A percentile compares a stretch with the other conserved stretches of the same genome.
phyloP scores from a whole-genome alignment of 2,888 invertebrate genomes.

The Nomada hirtipes region DNA sequence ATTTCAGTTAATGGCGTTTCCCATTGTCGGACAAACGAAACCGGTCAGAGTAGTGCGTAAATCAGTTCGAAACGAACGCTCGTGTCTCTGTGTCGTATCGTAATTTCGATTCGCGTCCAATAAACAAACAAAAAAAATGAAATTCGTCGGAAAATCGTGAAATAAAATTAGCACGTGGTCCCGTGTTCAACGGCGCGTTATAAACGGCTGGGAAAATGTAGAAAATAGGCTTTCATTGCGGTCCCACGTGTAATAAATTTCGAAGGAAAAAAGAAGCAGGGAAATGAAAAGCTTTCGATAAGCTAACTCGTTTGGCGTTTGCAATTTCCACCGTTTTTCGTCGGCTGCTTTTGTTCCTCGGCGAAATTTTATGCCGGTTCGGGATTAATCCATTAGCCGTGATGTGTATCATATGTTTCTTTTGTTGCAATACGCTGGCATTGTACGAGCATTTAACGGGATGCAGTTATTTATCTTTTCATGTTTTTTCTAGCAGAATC shows the following conservation, averaged over 20 bases:
- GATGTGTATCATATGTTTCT: not conserved
- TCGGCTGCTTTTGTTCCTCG: not conserved
- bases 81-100: not conserved
- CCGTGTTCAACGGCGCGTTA: not conserved
- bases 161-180: conserved; percentile 18
- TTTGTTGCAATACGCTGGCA: not conserved
- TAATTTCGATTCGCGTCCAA: conserved; percentile 28
- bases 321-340: not conserved
- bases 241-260: not conserved
- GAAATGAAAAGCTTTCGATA: not conserved
- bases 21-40: conserved; percentile 8
- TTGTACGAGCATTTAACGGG: not conserved
- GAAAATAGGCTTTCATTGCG: conserved; percentile 1
- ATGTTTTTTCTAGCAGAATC: no score
- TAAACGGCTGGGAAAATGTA: conserved; percentile 1
- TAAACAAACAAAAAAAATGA: conserved; percentile 32
- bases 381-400: conserved; percentile 5
- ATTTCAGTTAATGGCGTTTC: conserved; percentile 49
- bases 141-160: conserved; percentile 8
- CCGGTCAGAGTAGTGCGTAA: not conserved
- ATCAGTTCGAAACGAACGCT: conserved; percentile 35
- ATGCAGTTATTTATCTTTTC: not conserved
- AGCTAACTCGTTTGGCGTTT: conserved; percentile 12
- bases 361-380: not conserved
- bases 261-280: not conserved